phyloP scores from a whole-genome alignment of 1,140 invertebrate species.

The Leptinotarsa undecemlineata region DNA sequence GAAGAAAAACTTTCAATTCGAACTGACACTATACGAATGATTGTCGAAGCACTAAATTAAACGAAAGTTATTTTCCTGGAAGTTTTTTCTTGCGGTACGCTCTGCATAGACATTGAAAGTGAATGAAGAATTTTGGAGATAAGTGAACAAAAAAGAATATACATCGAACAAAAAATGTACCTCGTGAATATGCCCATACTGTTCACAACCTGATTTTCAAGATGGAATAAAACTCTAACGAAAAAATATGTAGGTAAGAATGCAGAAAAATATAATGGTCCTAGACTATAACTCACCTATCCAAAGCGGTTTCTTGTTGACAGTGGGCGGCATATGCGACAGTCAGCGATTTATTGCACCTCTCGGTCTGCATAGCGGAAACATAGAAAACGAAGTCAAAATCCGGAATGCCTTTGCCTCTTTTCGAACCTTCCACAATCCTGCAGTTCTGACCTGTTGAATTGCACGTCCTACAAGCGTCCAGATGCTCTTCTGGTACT shows the following conservation, averaged over 20 bases:
- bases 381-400: conserved; percentile 98
- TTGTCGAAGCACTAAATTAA: no score
- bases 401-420: conserved; percentile 71
- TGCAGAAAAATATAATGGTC: background rate
- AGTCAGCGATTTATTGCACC: conserved; percentile 87
- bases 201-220: no score
- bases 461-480: conserved; percentile 87
- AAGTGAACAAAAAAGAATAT: background rate
- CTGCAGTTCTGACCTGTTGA: conserved; percentile 80
- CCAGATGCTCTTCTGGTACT: conserved; percentile 89
- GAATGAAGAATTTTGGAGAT: no score
- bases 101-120: no score
- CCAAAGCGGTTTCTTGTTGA: conserved; percentile 90
- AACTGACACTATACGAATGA: no score
- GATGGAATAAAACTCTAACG: no score
- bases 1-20: no score
- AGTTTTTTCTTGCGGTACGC: no score
- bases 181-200: no score
- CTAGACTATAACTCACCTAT: conserved; percentile 67
- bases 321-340: conserved; percentile 98
- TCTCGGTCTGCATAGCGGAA: conserved; percentile 88
- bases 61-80: no score
- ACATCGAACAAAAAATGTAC: background rate
- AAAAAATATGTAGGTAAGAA: background rate
- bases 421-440: conserved; percentile 54